Percentiles rank a stretch among this genome's conserved stretches.
Conservation (phyloP, 2,888 invertebrate species). For the Aleiodes alternator region DNA sequence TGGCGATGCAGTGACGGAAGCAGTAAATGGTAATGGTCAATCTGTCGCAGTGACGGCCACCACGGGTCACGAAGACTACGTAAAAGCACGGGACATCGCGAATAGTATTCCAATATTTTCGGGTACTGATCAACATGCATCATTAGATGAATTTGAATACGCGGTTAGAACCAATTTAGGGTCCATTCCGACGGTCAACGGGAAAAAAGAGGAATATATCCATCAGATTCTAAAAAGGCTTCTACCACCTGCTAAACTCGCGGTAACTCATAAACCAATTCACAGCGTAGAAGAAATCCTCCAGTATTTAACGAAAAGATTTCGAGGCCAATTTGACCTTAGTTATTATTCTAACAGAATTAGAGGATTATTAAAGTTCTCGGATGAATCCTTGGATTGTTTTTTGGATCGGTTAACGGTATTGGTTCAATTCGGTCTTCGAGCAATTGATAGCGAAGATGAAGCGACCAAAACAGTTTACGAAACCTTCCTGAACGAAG, state of each 20-base stretch:
- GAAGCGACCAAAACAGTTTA: neutral
- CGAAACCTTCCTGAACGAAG: neutral
- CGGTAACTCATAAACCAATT: neutral
- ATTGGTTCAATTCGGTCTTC: neutral
- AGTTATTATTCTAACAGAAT: neutral
- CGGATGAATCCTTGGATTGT: neutral
- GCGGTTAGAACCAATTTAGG: neutral
- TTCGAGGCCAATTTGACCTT: neutral
- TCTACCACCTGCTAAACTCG: neutral
- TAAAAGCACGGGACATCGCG: neutral
- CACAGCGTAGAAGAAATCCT: neutral
- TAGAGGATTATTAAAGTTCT: neutral
- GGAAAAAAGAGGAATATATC: slow-evolving; percentile 7
- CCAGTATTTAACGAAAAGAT: neutral
- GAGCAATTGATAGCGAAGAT: neutral
- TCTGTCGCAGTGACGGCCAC: neutral
- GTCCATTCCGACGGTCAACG: neutral
- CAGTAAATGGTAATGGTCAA: neutral
- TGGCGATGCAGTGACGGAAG: too few species aligned
- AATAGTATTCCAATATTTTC: slow-evolving; percentile 3
- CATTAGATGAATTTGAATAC: slow-evolving; percentile 3
- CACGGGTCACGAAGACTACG: neutral
- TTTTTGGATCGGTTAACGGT: neutral
- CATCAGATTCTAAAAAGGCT: neutral
- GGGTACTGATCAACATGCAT: neutral